A percentile compares a stretch with the other conserved stretches of the same genome.
Evolutionary conservation across 2,888 invertebrate genomes (phyloP).

Genomic region (Callyntrura sp.): DNA sequence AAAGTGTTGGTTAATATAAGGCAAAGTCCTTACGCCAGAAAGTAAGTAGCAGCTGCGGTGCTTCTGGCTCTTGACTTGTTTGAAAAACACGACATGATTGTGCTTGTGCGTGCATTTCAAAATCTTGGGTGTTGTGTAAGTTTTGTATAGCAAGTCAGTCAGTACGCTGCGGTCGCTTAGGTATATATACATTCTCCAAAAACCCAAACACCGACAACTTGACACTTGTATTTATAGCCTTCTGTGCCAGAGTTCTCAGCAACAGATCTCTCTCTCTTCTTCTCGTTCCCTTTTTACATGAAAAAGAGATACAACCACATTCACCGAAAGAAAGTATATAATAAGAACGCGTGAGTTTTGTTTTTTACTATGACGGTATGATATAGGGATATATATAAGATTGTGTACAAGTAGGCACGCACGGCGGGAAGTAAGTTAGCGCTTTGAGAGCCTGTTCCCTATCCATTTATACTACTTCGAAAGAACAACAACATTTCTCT

Average conservation of each 20-base stretch:
- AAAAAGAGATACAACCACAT: slow-evolving; percentile 19
- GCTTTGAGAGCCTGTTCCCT: slow-evolving; percentile 49
- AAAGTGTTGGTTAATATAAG: no score
- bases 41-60: slow-evolving; percentile 54
- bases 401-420: slow-evolving; percentile 41
- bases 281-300: neutral
- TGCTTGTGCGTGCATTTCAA: slow-evolving; percentile 35
- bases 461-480: slow-evolving; percentile 44
- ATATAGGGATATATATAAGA: slow-evolving; percentile 10
- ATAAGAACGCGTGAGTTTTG: neutral
- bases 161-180: no score
- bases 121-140: slow-evolving; percentile 32
- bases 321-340: neutral
- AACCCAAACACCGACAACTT: slow-evolving; percentile 71
- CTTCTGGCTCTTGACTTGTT: slow-evolving; percentile 54
- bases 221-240: slow-evolving; percentile 77
- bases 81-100: neutral
- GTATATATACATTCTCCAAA: no score
- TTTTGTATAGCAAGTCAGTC: neutral
- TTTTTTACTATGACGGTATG: neutral
- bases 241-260: slow-evolving; percentile 75
- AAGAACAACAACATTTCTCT: slow-evolving; percentile 14
- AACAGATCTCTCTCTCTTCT: slow-evolving; percentile 66
- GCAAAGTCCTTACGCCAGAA: slow-evolving; percentile 48
- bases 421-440: slow-evolving; percentile 51